phyloP scores from a whole-genome alignment of 2,113 vertebrate genomes.

The Chauna torquata region DNA sequence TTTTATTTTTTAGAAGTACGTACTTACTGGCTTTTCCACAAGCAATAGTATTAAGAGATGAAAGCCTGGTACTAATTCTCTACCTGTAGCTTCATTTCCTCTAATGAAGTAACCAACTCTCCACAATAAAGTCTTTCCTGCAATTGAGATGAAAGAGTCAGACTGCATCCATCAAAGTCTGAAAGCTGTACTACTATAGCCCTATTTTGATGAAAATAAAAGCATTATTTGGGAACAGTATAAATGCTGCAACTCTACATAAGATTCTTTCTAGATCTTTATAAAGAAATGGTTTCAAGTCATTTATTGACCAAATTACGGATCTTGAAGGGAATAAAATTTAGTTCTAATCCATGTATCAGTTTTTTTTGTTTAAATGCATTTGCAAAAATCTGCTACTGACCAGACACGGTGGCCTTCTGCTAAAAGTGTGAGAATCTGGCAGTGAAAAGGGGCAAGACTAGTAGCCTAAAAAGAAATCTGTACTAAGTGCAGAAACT shows the following conservation, averaged over 20 bases:
- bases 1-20: not conserved
- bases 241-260: not conserved
- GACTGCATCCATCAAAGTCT: not conserved
- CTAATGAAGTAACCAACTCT: not conserved
- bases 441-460: not conserved
- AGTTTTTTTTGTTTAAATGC: not conserved
- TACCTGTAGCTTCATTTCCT: not conserved
- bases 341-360: not conserved
- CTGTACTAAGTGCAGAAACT: not conserved
- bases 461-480: not conserved
- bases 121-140: not conserved
- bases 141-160: not conserved
- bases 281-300: not conserved
- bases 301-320: not conserved
- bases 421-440: not conserved
- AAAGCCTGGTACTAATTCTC: not conserved
- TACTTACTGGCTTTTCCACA: not conserved
- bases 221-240: not conserved
- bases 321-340: not conserved
- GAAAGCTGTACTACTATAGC: not conserved
- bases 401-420: rapidly evolving
- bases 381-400: not conserved
- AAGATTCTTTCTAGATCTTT: not conserved
- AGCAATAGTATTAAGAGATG: not conserved
- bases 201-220: not conserved